Base-by-base conservation (phyloP, 2,113 vertebrate species). In the Sardina pilchardus region DNA sequence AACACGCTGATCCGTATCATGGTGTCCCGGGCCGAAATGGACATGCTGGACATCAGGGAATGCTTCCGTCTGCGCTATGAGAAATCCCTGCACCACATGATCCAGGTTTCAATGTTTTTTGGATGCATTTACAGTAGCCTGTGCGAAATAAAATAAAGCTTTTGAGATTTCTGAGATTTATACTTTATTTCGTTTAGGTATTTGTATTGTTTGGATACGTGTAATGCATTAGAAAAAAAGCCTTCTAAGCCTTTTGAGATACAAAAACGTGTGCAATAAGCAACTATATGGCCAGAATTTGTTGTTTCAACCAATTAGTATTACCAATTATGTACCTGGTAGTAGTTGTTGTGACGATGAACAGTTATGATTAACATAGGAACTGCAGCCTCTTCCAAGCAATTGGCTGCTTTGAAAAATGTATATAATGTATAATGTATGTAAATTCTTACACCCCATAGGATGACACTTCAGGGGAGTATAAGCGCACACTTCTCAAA, bases 401-500 rank as follows among this genome's bases (percentile, higher is more conserved):
- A 53, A 53, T 53, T 53, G 17, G 50, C 17, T 53, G 14, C 19
- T 53, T 17, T 53, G 50, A 21, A 19, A 12, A 53, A 42, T 50
- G 34, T 78, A 24, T 78, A 82, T 63, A 9, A 4, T 42, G 39
- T 42, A 42, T 48, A 48, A 48, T 48, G 14, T 48, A 14, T 8
- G 47, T 14, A 53, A 53, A 17, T 53, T 14, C 3, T 4, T 53
- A 21, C 4, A 19, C 50, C 56, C 59, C 16, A 75, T 87, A 99
- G 98, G 97, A 98, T 21, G 98, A 99, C 90, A 99, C 98, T 0
- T 99, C 98, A 0, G 98, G 98, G 0, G 98, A 98, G 47, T 99
- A 99, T 93, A 99, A 99, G 94, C 96, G 95, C 92, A 95, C 97
- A 0, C 93, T 99, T 90, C 94, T 99, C 67, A 97, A 97, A 87